phyloP scores from a whole-genome alignment of 2,888 invertebrate genomes.

The Yponomeuta sedellus region DNA sequence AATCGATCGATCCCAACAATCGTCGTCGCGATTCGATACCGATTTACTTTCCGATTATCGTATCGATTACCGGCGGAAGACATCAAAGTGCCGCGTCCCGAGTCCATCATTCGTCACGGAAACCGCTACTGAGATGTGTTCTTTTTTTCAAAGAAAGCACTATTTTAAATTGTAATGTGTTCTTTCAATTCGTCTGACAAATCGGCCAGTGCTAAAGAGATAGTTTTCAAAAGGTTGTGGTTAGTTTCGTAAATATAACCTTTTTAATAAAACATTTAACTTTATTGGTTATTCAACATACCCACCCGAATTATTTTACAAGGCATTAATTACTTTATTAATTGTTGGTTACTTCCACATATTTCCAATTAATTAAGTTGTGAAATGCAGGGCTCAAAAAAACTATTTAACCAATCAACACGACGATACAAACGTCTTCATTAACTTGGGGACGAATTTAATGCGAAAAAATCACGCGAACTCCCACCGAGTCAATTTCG shows the following conservation, averaged over 20 bases:
- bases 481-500: conserved; percentile 64
- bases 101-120: conserved; percentile 49
- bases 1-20: conserved; percentile 54
- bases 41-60: conserved; percentile 49
- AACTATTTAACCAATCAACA: conserved; percentile 49
- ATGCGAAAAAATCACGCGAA: conserved; percentile 44
- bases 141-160: conserved; percentile 26
- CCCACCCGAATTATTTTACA: too few species aligned
- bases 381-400: conserved; percentile 19
- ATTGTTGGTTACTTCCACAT: not conserved
- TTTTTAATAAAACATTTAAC: too few species aligned
- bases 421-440: conserved; percentile 63
- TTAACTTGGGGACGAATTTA: conserved; percentile 45
- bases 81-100: conserved; percentile 41
- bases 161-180: conserved; percentile 21
- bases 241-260: not conserved
- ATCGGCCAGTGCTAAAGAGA: conserved; percentile 21
- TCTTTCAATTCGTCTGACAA: conserved; percentile 15
- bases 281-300: too few species aligned
- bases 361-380: not conserved
- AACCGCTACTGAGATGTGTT: conserved; percentile 35
- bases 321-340: not conserved
- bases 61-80: conserved; percentile 40
- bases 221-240: conserved; percentile 16
- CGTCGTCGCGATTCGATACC: conserved; percentile 50